Evolutionary conservation across 2,113 vertebrate genomes (phyloP).

Genomic region (Neogale vison): DNA sequence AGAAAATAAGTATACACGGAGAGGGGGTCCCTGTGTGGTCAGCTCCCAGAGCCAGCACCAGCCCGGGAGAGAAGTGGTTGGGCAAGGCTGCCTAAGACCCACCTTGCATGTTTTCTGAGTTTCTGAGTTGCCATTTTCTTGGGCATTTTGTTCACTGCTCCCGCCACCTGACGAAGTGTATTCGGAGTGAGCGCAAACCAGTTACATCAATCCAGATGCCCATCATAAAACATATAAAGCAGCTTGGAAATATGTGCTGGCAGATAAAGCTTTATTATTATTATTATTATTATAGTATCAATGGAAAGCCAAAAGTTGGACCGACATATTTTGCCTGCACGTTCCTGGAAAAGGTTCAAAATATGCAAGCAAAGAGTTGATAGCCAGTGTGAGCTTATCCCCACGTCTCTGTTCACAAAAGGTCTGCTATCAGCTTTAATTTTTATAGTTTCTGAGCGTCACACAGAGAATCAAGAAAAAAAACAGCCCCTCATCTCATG

Average conservation of each 20-base stretch:
- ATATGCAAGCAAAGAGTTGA: background rate
- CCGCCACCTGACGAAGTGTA: background rate
- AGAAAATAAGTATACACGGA: background rate
- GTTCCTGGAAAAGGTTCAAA: background rate
- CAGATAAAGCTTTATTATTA: background rate
- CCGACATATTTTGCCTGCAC: background rate
- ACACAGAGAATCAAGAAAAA: background rate
- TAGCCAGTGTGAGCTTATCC: no score
- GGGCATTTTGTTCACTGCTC: background rate
- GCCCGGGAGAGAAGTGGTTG: background rate
- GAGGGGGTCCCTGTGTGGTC: no score
- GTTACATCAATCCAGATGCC: background rate
- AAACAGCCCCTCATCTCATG: background rate
- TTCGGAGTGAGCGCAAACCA: background rate
- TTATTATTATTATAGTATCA: background rate
- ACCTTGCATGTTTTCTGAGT: no score
- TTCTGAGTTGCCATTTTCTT: background rate
- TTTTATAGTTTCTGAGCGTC: background rate
- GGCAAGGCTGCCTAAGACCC: background rate
- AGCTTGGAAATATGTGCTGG: background rate
- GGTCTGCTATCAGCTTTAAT: background rate
- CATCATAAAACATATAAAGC: background rate
- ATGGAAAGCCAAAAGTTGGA: background rate
- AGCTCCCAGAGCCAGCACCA: background rate
- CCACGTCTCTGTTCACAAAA: background rate